Evolutionary conservation across 2,888 invertebrate species (phyloP).

Genomic region (Dolichomitus sp.): DNA sequence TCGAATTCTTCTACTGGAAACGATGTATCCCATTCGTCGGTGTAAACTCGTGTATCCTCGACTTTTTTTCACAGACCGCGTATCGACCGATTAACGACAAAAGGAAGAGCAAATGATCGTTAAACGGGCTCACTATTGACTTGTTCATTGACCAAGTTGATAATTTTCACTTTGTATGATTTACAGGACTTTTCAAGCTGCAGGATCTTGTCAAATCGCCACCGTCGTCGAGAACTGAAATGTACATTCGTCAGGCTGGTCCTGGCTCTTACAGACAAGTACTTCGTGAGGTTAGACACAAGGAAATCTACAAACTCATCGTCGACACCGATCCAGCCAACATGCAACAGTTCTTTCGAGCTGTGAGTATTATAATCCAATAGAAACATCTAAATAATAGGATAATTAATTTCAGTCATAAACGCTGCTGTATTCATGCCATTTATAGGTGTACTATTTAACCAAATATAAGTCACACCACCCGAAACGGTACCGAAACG

Average conservation of each 20-base stretch:
- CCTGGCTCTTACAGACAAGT: constrained; percentile 90
- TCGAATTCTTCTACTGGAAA: constrained; percentile 55
- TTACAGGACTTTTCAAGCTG: constrained; percentile 92
- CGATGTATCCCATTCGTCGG: constrained; percentile 44
- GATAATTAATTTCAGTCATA: no score
- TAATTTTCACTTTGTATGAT: constrained; percentile 33
- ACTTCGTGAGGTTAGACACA: constrained; percentile 93
- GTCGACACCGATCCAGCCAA: constrained; percentile 95
- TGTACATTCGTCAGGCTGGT: constrained; percentile 93
- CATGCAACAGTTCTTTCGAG: constrained; percentile 94
- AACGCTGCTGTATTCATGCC: no score
- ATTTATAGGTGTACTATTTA: no score
- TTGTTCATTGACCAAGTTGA: neutral
- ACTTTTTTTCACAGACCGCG: neutral
- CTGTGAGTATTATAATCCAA: constrained; percentile 89
- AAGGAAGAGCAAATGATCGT: neutral
- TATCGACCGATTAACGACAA: constrained; percentile 8
- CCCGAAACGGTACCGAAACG: no score
- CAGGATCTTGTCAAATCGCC: constrained; percentile 93
- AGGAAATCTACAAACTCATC: constrained; percentile 95
- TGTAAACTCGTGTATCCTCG: constrained; percentile 49
- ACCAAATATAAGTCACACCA: no score
- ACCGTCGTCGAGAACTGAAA: constrained; percentile 89
- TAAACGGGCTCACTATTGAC: neutral
- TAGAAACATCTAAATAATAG: neutral